Conservation (phyloP, 2,797 vertebrate genomes). For the Heterohyrax brucei region DNA sequence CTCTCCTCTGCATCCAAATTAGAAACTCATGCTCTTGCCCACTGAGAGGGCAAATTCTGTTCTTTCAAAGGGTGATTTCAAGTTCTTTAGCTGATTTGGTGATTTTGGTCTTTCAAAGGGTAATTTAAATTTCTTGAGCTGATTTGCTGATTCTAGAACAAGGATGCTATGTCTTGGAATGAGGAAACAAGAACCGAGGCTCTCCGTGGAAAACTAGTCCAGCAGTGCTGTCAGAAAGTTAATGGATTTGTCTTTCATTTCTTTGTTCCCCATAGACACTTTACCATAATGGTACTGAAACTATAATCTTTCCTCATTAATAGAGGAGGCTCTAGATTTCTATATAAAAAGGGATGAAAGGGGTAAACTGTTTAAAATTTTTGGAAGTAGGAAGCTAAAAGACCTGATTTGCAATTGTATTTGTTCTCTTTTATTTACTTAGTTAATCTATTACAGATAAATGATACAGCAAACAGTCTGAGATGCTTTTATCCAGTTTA, state of each 20-base stretch:
- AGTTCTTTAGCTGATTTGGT: too few relatives aligned
- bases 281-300: background rate
- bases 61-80: too few relatives aligned
- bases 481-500: background rate
- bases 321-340: background rate
- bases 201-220: background rate
- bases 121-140: background rate
- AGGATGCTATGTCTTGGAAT: background rate
- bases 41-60: background rate
- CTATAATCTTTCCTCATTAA: background rate
- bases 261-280: background rate
- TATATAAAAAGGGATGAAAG: background rate
- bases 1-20: background rate
- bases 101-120: background rate
- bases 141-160: background rate
- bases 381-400: background rate
- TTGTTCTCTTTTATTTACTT: background rate
- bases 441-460: background rate
- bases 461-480: background rate
- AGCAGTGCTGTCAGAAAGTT: background rate
- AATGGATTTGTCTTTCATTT: background rate
- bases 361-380: background rate
- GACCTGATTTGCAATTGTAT: background rate
- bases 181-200: background rate
- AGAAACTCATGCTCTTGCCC: background rate